Base-by-base conservation (phyloP, 2,888 invertebrate genomes). In the Standfussiana lucernea region DNA sequence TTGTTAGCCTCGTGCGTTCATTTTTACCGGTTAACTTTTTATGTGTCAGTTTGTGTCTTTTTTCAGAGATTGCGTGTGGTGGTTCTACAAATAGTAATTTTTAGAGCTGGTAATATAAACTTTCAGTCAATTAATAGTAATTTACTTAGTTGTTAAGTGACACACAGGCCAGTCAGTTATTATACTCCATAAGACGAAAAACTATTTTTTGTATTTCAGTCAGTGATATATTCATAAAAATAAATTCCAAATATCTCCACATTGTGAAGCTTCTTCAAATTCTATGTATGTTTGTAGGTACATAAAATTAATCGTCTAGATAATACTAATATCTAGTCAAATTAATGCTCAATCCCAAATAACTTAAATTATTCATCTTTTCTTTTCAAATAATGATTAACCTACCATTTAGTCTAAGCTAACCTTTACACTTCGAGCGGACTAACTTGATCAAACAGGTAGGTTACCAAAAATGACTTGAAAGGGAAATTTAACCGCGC, bases 361-460 rank as follows among this genome's bases (percentile, higher is more conserved):
- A 35, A 28, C n/a, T 61, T 37, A 47, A 37, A 32, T 45, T n/a
- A 32, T 24, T 45, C n/a, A 42, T 21, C 7, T 77, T 28, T 1
- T n/a, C 8, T n/a, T 56, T 66, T 32, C 21, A 42, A 56, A 21
- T 50, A 72, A 40, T 21, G n/a, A 37, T 37, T 47, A 7, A 37
- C 37, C 24, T 65, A 59, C 15, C 18, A 65, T 53, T 35, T 8
- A 11, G 56, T 11, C 5, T 18, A 24, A 50, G 62, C 56, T 47
- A 50, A 59, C 24, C 18, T 13, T 24, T 50, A 37, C 10, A 79
- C 68, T 68, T 71, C 72, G 72, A 74, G 67, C 59, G 37, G 13
- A 13, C 0, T 32, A 32, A 24, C 28, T 69, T 56, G 68, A 75
- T 69, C 74, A 77, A 79, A 79, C 40, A 59, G 75, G 47, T 72